Conservation (phyloP, 2,888 invertebrate species). For the Shargacucullia verbasci region DNA sequence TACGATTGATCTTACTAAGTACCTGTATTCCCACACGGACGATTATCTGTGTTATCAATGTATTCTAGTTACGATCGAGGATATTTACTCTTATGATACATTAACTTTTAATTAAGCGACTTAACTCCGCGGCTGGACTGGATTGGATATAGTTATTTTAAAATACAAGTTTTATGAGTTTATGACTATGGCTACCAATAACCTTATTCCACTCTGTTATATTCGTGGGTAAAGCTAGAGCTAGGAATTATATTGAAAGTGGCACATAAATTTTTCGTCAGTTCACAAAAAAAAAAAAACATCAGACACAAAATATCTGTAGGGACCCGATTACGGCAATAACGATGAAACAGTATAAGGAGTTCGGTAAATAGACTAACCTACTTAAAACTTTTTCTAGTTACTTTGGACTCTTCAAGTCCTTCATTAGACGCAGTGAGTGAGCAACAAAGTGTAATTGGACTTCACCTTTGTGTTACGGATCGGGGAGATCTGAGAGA, state of each 20-base stretch:
- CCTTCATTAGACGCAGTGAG: conserved; percentile 73
- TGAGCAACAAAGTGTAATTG: conserved; percentile 70
- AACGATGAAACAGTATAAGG: conserved; percentile 3
- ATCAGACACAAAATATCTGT: no score
- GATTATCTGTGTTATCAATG: conserved; percentile 45
- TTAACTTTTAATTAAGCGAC: conserved; percentile 42
- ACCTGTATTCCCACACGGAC: conserved; percentile 59
- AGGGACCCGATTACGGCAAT: no score
- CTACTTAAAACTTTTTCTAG: conserved; percentile 52
- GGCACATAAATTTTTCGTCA: no score
- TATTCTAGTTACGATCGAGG: conserved; percentile 37
- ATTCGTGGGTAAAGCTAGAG: no score
- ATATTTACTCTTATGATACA: conserved; percentile 38
- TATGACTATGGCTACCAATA: conserved; percentile 37
- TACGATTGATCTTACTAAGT: conserved; percentile 69
- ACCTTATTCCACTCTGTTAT: neutral
- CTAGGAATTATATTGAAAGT: no score
- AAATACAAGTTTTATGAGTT: conserved; percentile 13
- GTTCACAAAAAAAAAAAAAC: no score
- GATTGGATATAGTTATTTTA: conserved; percentile 16
- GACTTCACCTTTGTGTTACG: conserved; percentile 62
- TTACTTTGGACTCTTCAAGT: conserved; percentile 39
- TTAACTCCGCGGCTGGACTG: conserved; percentile 28
- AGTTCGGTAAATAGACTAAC: conserved; percentile 30
- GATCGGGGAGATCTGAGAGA: conserved; percentile 65